Percentiles rank a stretch among this genome's conserved stretches.
Evolutionary conservation across 2,113 vertebrate genomes (phyloP).

Genomic region (Oncorhynchus masou): DNA sequence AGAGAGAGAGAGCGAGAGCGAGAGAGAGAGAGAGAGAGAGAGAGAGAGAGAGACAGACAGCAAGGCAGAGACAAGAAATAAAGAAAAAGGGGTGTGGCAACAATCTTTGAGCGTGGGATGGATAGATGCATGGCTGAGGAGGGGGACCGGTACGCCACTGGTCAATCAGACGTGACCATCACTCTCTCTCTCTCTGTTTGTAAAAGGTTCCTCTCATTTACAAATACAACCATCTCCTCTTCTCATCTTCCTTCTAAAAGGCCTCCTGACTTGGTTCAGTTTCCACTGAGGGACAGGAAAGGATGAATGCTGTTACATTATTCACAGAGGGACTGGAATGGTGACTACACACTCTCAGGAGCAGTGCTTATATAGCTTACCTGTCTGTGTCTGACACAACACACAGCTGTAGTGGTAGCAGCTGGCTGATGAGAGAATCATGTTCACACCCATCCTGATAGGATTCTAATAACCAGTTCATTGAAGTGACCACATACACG

Average conservation of each 20-base stretch:
- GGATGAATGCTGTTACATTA: conserved; percentile 62
- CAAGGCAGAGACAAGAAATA: background rate
- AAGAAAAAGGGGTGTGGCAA: background rate
- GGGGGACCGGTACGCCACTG: conserved; percentile 22
- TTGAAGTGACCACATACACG: no score
- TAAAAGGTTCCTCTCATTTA: conserved; percentile 52
- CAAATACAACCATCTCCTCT: conserved; percentile 57
- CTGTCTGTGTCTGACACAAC: no score
- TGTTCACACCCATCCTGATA: no score
- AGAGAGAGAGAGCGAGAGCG: no score
- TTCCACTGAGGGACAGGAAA: conserved; percentile 46
- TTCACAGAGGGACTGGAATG: conserved; percentile 41
- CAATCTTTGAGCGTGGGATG: background rate
- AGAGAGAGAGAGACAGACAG: background rate
- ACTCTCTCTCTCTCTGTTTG: conserved; percentile 11
- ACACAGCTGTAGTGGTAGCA: background rate
- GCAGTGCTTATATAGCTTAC: background rate
- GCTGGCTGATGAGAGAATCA: no score
- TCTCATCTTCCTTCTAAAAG: conserved; percentile 53
- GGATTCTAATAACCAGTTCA: no score
- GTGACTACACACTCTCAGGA: conserved; percentile 11
- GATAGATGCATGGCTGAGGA: background rate
- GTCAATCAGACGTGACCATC: conserved; percentile 65
- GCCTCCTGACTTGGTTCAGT: conserved; percentile 42
- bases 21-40: background rate